Base-by-base conservation (phyloP, 2,113 vertebrate genomes). In the Corythornis vintsioides region DNA sequence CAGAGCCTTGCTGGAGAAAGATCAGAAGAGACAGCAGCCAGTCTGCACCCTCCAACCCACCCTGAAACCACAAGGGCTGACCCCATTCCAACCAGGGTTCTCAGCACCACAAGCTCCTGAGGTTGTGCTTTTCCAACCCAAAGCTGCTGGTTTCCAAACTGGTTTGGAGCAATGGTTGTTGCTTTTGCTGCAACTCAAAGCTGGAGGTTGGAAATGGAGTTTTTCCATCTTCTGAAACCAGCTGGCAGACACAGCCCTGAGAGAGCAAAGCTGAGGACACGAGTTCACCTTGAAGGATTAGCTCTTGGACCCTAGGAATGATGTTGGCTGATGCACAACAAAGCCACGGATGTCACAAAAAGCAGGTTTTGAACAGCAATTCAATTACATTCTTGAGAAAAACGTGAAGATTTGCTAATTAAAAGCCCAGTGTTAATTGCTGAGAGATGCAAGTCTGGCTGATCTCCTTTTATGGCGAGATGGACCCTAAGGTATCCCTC, bases 21-120 rank as follows among this genome's bases (percentile, higher is more conserved):
- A 96, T 92, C 84, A 57, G 61, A 87, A 92, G 38, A 82, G 95
- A 95, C 90, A 93, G 94, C 73, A 81, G 92, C 43, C 35, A 8
- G 76, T 92, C 89, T 28, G 14, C 8, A 25, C 43, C 75, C 87
- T 75, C 59, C 75, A 94, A 84, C 76, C 38, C 52, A 67, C 43
- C 93, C 67, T 25, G 65, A 43, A 90, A 88, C 80, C 50, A 64
- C 55, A 29, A 86, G 71, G 50, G 74, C 16, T 66, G 81, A 79
- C 31, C 63, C 38, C n/a, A 7, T 73, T 91, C 67, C 63, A 13
- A 26, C 3, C 38, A 61, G 18, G 22, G 13, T 65, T 45, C 80
- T 57, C 33, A 33, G 48, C 43, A 77, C 18, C 69, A 75, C n/a
- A 6, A 79, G 57, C 67, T 79, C 59, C 19, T 29, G 47, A 57